Base-by-base conservation (phyloP, 2,797 vertebrate genomes). In the Danio kyathit region DNA sequence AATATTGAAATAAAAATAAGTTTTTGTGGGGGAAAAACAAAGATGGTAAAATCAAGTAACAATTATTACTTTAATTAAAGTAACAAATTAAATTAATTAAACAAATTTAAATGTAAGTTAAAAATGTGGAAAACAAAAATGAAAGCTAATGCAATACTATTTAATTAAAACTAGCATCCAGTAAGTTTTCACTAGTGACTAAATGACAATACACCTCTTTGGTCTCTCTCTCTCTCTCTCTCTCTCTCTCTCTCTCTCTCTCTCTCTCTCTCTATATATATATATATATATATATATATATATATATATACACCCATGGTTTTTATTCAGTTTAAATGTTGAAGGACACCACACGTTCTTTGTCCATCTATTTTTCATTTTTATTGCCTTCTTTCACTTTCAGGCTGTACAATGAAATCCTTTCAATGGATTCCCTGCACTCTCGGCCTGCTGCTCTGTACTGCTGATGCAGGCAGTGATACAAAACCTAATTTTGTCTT, bases 401-500 rank as follows among this genome's bases (percentile, higher is more conserved):
- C 57, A 65, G 71, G 57, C 72, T 90, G 77, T 87, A 94, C 84
- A 84, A 94, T 94, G 93, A 86, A 48, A 48, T 10, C 56, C 7
- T 12, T 54, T 5, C 8, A 81, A 46, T 70, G 86, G 83, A 73
- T 86, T 12, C 64, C 82, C 1, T 49, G 91, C n/a, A 51, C 88
- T 43, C 74, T 91, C 40, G 78, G 43, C 46, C 84, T 89, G 0
- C 67, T 91, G 75, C 44, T 87, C 71, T 67, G 64, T 54, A 9
- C 74, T 44, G 14, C 61, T 66, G 57, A 69, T n/a, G 46, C 71
- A 79, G 64, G 19, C 51, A 56, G 79, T 52, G 60, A 64, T 51
- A 79, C 56, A 56, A 88, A 57, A 73, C 96, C 96, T 10, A 98
- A 93, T 85, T 87, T 97, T 6, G 80, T 99, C 67, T 87, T 99